Conservation (phyloP, 2,797 vertebrate species). For the Taeniopygia guttata region DNA sequence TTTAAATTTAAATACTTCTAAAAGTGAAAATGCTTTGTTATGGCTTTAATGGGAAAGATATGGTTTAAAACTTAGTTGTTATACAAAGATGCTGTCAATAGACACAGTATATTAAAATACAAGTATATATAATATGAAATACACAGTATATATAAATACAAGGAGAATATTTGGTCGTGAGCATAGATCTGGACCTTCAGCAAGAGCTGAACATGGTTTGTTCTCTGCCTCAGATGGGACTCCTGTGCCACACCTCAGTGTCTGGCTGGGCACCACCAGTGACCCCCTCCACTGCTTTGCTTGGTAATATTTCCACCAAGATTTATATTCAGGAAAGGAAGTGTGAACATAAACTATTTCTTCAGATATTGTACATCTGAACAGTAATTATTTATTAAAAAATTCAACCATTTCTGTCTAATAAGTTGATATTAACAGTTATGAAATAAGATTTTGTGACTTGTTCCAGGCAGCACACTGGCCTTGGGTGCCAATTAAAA, state of each 20-base stretch:
- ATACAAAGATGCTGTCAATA: not conserved
- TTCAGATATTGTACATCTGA: not conserved
- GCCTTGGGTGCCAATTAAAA: not conserved
- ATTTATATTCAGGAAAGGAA: not conserved
- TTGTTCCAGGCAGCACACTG: not conserved
- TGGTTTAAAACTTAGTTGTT: not conserved
- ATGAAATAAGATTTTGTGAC: not conserved
- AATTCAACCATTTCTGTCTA: not conserved
- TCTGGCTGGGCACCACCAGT: too few relatives aligned
- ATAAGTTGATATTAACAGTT: not conserved
- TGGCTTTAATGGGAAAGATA: not conserved
- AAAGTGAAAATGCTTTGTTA: not conserved
- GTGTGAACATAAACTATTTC: not conserved
- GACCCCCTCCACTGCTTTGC: not conserved
- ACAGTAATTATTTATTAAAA: not conserved
- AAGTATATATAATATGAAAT: too few relatives aligned
- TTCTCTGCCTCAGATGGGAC: not conserved
- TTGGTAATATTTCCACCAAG: not conserved
- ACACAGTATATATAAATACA: fast-evolving
- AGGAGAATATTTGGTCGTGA: not conserved
- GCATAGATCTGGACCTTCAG: not conserved
- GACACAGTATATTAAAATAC: too few relatives aligned
- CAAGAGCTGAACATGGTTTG: not conserved
- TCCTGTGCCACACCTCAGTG: not conserved
- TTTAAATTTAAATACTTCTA: fast-evolving